Conservation (phyloP, 2,797 vertebrate species). For the Acropternis orthonyx region DNA sequence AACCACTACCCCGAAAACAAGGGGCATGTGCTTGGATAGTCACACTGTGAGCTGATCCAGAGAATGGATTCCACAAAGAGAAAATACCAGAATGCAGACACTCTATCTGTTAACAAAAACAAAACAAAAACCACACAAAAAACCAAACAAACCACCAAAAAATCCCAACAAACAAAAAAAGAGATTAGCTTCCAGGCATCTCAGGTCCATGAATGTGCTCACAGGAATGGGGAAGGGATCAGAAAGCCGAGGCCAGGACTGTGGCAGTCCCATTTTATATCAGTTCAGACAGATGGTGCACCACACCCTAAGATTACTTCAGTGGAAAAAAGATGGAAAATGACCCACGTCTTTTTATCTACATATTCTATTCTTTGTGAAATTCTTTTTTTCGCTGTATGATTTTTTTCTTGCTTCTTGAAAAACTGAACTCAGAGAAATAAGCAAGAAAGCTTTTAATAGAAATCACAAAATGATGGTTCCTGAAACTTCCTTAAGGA, state of each 20-base stretch:
- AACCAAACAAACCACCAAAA: not conserved
- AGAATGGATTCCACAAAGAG: not conserved
- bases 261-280: slow-evolving; percentile 21
- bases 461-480: not conserved
- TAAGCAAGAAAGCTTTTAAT: not conserved
- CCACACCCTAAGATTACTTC: slow-evolving; percentile 25
- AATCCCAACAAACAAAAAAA: not conserved
- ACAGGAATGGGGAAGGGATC: slow-evolving; percentile 23
- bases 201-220: not conserved
- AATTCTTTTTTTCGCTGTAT: not conserved
- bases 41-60: not conserved
- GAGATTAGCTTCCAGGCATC: not conserved
- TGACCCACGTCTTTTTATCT: not conserved
- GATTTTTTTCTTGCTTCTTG: not conserved
- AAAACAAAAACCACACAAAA: not conserved
- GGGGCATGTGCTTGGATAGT: not conserved
- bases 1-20: not conserved
- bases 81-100: not conserved
- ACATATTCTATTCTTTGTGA: not conserved
- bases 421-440: not conserved
- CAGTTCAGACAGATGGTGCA: not conserved
- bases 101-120: not conserved
- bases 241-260: not conserved
- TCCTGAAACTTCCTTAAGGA: not conserved
- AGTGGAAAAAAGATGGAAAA: not conserved